Percentiles rank a stretch among this genome's conserved stretches.
These are phyloP conservation scores for Hylaea fasciaria DNA, from an alignment of 2,888 invertebrate genomes.

Conservation along the genomic window DNA sequence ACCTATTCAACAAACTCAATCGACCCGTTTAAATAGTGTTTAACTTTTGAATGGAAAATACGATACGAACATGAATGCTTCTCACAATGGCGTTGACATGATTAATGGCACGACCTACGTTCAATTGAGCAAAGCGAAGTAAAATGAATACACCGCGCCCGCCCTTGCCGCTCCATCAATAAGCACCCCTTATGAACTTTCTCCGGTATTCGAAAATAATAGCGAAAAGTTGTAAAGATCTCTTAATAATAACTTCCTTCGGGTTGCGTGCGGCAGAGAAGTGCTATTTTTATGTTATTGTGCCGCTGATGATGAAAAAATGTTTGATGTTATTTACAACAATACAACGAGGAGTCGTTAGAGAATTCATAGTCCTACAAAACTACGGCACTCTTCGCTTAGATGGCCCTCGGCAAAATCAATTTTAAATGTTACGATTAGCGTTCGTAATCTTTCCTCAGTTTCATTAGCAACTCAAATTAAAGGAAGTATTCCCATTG, in stretches of 20 bases:
- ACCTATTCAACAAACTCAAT: slow-evolving; percentile 21
- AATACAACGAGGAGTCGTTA: slow-evolving; percentile 29
- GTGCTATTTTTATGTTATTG: slow-evolving; percentile 35
- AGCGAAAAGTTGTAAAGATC: slow-evolving; percentile 62
- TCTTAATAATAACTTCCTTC: slow-evolving; percentile 65
- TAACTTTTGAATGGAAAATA: slow-evolving; percentile 50
- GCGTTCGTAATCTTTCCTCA: slow-evolving; percentile 5
- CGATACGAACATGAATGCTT: slow-evolving; percentile 46
- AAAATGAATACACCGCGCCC: slow-evolving; percentile 49
- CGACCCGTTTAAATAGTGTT: slow-evolving; percentile 35
- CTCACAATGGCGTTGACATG: slow-evolving; percentile 58
- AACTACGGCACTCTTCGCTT: slow-evolving; percentile 13
- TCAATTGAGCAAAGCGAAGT: slow-evolving; percentile 59
- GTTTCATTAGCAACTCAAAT: slow-evolving; percentile 18
- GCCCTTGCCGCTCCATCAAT: slow-evolving; percentile 40
- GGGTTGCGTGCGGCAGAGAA: slow-evolving; percentile 52
- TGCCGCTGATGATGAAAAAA: slow-evolving; percentile 28
- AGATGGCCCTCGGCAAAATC: slow-evolving; percentile 19
- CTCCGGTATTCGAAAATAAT: slow-evolving; percentile 62
- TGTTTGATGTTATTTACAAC: slow-evolving; percentile 30
- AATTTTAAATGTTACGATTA: slow-evolving; percentile 22
- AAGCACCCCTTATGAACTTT: slow-evolving; percentile 58
- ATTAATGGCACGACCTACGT: slow-evolving; percentile 60
- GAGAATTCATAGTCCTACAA: slow-evolving; percentile 26
- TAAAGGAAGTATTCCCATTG: slow-evolving; percentile 19